phyloP scores from a whole-genome alignment of 2,113 vertebrate genomes.

The Anolis carolinensis region DNA sequence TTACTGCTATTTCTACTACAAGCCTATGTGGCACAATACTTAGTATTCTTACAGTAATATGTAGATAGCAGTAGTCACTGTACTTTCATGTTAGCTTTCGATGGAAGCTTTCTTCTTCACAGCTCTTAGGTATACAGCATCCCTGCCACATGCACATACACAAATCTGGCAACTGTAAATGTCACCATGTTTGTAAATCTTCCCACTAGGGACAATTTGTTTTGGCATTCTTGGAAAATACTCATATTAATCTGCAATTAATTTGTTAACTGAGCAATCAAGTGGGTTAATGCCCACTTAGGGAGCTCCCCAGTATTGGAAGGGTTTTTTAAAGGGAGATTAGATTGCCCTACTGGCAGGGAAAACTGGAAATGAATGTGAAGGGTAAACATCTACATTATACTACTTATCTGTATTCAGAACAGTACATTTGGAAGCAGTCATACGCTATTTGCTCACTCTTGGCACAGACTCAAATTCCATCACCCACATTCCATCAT shows the following conservation, averaged over 20 bases:
- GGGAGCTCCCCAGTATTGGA: neutral
- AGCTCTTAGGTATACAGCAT: neutral
- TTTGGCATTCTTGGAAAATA: neutral
- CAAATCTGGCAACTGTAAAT: neutral
- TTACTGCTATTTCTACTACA: too few species aligned
- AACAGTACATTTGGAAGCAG: neutral
- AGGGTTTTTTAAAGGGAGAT: neutral
- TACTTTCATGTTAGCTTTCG: neutral
- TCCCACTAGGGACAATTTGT: neutral
- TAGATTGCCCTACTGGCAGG: neutral
- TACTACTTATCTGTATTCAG: neutral
- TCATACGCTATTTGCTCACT: neutral
- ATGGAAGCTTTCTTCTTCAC: neutral
- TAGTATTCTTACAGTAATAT: too few species aligned
- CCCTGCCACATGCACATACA: neutral
- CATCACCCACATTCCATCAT: neutral
- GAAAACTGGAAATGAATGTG: neutral
- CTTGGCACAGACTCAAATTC: neutral
- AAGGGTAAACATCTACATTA: neutral
- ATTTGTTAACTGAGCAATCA: conserved; percentile 1
- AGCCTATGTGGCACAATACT: too few species aligned
- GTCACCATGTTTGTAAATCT: neutral
- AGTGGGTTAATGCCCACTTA: neutral
- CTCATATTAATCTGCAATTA: conserved; percentile 4
- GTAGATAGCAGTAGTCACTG: neutral